A percentile compares a stretch with the other conserved stretches of the same genome.
Evolutionary conservation across 2,113 vertebrate species (phyloP).

Genomic region (Cyphomyrus discorhynchus): DNA sequence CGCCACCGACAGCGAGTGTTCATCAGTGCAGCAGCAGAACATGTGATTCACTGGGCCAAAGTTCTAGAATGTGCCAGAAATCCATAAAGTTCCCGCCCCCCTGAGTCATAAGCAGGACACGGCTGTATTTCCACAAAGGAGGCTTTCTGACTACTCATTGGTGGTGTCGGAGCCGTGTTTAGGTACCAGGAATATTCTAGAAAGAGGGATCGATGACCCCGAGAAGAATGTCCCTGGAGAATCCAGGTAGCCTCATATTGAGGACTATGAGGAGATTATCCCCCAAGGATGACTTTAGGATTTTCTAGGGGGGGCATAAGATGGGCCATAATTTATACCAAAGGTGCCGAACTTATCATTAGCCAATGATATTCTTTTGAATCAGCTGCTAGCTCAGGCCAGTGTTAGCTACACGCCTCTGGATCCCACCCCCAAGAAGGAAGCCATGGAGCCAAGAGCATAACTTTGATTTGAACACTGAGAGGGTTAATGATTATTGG

Average conservation of each 20-base stretch:
- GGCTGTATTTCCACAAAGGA: not conserved
- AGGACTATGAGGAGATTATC: not conserved
- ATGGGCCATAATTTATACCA: not conserved
- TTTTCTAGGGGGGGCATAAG: not conserved
- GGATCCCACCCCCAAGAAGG: not conserved
- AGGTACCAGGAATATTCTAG: not conserved
- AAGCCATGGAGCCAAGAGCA: not conserved
- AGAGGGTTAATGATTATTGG: no score
- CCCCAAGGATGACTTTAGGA: not conserved
- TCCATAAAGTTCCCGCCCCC: not conserved
- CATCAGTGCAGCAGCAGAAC: slow-evolving; percentile 44
- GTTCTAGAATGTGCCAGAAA: not conserved
- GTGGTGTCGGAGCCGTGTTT: not conserved
- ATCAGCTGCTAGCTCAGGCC: not conserved
- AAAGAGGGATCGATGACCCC: not conserved
- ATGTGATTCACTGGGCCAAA: slow-evolving; percentile 17
- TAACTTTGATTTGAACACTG: no score
- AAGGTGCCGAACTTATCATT: not conserved
- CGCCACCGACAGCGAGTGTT: slow-evolving; percentile 36
- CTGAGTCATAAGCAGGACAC: not conserved
- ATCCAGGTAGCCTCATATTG: not conserved
- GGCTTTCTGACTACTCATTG: not conserved
- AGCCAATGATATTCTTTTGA: not conserved
- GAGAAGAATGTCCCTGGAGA: not conserved
- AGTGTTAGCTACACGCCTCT: not conserved